phyloP scores from a whole-genome alignment of 2,888 invertebrate species.

The Euzophera pinguis region DNA sequence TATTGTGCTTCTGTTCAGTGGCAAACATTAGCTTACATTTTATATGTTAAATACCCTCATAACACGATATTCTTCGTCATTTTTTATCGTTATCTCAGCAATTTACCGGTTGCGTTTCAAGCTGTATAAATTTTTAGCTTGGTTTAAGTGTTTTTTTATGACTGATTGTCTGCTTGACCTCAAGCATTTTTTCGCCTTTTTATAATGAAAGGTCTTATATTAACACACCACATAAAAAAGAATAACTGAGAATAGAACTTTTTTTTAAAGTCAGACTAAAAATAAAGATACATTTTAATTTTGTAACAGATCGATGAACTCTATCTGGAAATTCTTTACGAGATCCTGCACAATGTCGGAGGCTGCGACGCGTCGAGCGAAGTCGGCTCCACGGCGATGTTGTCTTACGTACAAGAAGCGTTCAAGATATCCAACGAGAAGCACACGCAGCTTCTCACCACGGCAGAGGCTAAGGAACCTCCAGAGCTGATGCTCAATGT shows the following conservation, averaged over 20 bases:
- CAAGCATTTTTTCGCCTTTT: too few species aligned
- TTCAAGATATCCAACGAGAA: conserved; percentile 86
- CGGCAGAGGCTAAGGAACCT: conserved; percentile 88
- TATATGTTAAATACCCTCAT: too few species aligned
- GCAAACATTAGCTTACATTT: too few species aligned
- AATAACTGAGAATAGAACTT: too few species aligned
- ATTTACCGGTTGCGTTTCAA: too few species aligned
- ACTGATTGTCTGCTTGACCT: too few species aligned
- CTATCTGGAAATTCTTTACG: conserved; percentile 90
- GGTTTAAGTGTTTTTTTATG: too few species aligned
- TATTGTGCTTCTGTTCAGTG: not conserved
- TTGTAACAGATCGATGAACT: conserved; percentile 88
- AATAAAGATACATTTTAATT: not conserved
- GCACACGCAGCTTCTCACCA: conserved; percentile 84
- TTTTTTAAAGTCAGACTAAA: not conserved
- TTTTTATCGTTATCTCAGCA: too few species aligned
- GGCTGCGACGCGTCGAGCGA: conserved; percentile 88
- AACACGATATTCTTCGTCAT: too few species aligned
- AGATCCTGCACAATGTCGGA: conserved; percentile 91
- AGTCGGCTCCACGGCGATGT: conserved; percentile 83
- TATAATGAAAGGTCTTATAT: too few species aligned
- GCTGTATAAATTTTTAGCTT: too few species aligned
- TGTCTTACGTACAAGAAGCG: conserved; percentile 89
- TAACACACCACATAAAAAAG: too few species aligned
- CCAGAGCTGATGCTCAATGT: conserved; percentile 91